phyloP scores from a whole-genome alignment of 2,797 vertebrate species.

The Lateolabrax maculatus region DNA sequence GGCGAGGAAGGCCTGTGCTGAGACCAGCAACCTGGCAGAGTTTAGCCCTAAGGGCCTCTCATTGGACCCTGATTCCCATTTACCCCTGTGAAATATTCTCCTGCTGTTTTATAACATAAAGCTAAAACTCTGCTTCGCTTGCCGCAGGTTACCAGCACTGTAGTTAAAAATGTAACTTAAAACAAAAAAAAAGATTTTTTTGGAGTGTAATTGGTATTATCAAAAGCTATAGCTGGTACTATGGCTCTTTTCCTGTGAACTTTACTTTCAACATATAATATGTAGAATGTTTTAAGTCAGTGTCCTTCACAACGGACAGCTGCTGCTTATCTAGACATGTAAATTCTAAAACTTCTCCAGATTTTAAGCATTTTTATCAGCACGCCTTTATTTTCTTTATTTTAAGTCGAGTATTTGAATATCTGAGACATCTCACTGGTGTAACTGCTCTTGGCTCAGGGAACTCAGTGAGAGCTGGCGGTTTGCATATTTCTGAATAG shows the following conservation, averaged over 20 bases:
- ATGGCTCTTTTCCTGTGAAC: not conserved
- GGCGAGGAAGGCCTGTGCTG: constrained; percentile 63
- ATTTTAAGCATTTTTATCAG: not conserved
- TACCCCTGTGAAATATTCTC: constrained; percentile 69
- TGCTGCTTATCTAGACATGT: not conserved
- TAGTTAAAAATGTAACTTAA: constrained; percentile 43
- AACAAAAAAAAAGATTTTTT: constrained; percentile 7
- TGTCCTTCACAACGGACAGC: constrained; percentile 8
- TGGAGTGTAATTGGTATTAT: constrained; percentile 12
- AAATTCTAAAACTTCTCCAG: not conserved
- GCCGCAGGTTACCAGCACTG: constrained; percentile 33
- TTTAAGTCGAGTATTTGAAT: constrained; percentile 1
- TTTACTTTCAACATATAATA: constrained; percentile 13
- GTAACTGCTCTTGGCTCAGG: constrained; percentile 1
- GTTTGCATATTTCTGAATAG: constrained; percentile 34
- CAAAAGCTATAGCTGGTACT: constrained; percentile 5
- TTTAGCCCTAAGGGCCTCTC: constrained; percentile 70
- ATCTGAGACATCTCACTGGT: constrained; percentile 6
- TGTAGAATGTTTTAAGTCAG: not conserved
- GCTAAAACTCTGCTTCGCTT: constrained; percentile 46
- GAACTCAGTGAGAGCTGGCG: not conserved
- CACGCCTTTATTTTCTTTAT: not conserved
- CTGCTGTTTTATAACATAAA: constrained; percentile 74
- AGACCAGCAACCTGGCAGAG: constrained; percentile 78
- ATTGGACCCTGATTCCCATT: constrained; percentile 63